These are phyloP conservation scores for Ecdyonurus torrentis DNA, from an alignment of 2,888 invertebrate species.

Conservation along the genomic window DNA sequence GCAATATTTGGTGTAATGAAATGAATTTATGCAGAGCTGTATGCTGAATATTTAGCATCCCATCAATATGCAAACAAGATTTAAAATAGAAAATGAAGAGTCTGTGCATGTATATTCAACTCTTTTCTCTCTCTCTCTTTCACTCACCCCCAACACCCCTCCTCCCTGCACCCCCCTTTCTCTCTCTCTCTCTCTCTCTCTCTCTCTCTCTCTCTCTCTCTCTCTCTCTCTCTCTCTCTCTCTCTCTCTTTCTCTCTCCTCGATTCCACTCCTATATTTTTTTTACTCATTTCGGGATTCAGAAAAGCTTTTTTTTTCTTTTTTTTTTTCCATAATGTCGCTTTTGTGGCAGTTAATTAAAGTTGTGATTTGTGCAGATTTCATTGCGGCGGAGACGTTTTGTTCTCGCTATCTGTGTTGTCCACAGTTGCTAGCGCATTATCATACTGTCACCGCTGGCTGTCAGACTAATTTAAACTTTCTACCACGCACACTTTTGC, in stretches of 20 bases:
- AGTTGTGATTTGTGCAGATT: slow-evolving; percentile 17
- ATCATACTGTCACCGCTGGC: neutral
- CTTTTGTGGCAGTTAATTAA: slow-evolving; percentile 20
- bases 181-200: slow-evolving; percentile 21
- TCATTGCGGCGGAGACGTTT: neutral
- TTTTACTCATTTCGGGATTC: neutral
- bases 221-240: slow-evolving; percentile 6
- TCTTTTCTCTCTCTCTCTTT: slow-evolving; percentile 27
- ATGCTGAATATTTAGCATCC: slow-evolving; percentile 36
- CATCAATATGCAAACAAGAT: slow-evolving; percentile 17
- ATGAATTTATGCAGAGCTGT: slow-evolving; percentile 48
- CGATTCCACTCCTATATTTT: slow-evolving; percentile 21
- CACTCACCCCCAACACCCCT: slow-evolving; percentile 51
- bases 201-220: slow-evolving; percentile 1
- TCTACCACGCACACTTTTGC: neutral
- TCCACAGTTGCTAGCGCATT: neutral
- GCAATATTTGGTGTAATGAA: slow-evolving; percentile 47
- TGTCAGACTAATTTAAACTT: neutral
- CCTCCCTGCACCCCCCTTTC: slow-evolving; percentile 45
- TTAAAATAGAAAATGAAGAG: slow-evolving; percentile 16
- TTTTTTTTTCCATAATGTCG: slow-evolving; percentile 11
- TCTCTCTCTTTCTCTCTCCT: slow-evolving; percentile 14
- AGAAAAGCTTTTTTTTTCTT: neutral
- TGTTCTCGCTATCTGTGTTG: too few relatives aligned
- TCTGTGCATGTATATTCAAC: slow-evolving; percentile 16